A percentile compares a stretch with the other conserved stretches of the same genome.
phyloP scores from a whole-genome alignment of 1,140 invertebrate species.

The Coboldia fuscipes region DNA sequence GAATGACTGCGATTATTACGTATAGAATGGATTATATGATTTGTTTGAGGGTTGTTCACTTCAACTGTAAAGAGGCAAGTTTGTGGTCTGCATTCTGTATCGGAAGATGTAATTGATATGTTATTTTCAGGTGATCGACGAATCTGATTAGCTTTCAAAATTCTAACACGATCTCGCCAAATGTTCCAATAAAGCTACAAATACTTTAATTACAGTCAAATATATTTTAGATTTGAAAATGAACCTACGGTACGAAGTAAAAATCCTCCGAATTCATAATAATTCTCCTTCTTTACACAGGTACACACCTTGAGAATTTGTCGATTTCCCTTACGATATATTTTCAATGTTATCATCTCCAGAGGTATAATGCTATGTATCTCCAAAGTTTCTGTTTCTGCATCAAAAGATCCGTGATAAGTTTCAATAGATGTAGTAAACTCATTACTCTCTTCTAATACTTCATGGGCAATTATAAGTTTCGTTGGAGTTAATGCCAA shows the following conservation, averaged over 20 bases:
- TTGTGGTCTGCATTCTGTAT: too few relatives aligned
- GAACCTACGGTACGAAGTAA: slow-evolving; percentile 16
- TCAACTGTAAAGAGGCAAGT: too few relatives aligned
- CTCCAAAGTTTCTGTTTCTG: slow-evolving; percentile 29
- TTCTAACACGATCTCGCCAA: slow-evolving; percentile 17
- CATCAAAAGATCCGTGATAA: neutral
- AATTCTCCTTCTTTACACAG: slow-evolving; percentile 20
- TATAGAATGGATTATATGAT: too few relatives aligned
- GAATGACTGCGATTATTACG: too few relatives aligned
- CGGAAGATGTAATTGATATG: too few relatives aligned
- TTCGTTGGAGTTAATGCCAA: slow-evolving; percentile 30
- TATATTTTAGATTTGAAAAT: neutral
- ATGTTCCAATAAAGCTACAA: slow-evolving; percentile 24
- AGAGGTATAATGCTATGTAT: slow-evolving; percentile 29
- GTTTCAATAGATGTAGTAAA: neutral
- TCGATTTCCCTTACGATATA: slow-evolving; percentile 23
- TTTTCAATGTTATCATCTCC: slow-evolving; percentile 26
- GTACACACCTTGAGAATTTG: slow-evolving; percentile 31
- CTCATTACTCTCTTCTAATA: neutral
- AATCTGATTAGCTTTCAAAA: neutral
- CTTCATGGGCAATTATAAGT: slow-evolving; percentile 28
- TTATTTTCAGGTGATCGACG: too few relatives aligned
- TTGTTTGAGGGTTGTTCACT: too few relatives aligned
- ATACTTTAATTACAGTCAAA: neutral
- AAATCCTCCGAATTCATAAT: slow-evolving; percentile 23